These are phyloP conservation scores for Meriones psammophilus DNA, from an alignment of 2,797 vertebrate genomes.

Conservation along the genomic window DNA sequence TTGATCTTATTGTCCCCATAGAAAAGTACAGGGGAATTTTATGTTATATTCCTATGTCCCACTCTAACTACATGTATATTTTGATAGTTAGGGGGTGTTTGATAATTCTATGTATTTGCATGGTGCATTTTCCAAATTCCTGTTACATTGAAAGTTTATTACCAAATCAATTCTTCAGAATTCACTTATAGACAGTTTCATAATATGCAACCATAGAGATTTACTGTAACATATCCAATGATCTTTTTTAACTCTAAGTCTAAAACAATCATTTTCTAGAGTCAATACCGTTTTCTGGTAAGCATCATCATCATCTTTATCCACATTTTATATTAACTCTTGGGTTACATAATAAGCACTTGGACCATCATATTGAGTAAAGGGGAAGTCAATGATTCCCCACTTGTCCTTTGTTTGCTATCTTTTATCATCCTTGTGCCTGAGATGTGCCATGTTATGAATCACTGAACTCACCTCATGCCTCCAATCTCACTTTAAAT, in stretches of 20 bases:
- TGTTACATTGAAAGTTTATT: too few relatives aligned
- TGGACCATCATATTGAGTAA: not conserved
- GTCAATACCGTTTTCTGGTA: not conserved
- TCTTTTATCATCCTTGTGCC: not conserved
- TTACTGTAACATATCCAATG: not conserved
- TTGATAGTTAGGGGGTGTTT: constrained; percentile 13
- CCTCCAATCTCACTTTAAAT: not conserved
- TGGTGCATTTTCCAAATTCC: not conserved
- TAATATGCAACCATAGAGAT: not conserved
- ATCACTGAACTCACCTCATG: not conserved
- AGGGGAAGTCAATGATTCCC: not conserved
- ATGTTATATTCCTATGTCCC: not conserved
- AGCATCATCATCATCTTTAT: constrained; percentile 1
- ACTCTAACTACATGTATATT: not conserved
- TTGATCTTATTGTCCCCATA: not conserved
- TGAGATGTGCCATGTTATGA: not conserved
- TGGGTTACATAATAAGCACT: not conserved
- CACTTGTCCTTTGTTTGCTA: not conserved
- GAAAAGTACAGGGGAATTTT: not conserved
- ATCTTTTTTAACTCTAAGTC: constrained; percentile 20
- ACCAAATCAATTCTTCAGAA: not conserved
- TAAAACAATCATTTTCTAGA: not conserved
- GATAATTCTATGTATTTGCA: not conserved
- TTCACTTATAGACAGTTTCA: not conserved
- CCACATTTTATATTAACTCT: constrained; percentile 10